Percentiles rank a stretch among this genome's conserved stretches.
These are phyloP conservation scores for Marisa cornuarietis DNA, from an alignment of 1,140 invertebrate genomes.

Conservation along the genomic window DNA sequence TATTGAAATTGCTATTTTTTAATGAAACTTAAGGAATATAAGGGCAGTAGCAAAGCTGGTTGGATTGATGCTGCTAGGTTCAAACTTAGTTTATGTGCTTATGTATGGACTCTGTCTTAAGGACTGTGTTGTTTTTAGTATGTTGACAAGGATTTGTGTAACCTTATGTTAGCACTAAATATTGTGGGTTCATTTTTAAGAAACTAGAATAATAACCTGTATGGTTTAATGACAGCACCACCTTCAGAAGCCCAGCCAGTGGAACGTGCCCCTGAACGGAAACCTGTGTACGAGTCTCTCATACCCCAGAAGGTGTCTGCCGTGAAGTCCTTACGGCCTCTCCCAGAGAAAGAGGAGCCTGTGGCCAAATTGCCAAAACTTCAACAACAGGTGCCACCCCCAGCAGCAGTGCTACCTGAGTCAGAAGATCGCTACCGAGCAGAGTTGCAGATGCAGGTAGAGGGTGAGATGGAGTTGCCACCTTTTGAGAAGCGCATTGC, in stretches of 20 bases:
- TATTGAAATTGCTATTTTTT: too few species aligned
- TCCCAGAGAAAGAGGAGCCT: conserved; percentile 39
- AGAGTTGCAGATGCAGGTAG: conserved; percentile 51
- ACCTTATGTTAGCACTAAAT: neutral
- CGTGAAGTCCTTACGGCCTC: conserved; percentile 27
- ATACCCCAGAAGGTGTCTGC: conserved; percentile 40
- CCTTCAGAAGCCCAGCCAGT: conserved; percentile 27
- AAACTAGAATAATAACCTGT: neutral
- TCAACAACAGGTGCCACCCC: conserved; percentile 42
- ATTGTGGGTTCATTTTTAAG: neutral
- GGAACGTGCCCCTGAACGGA: conserved; percentile 35
- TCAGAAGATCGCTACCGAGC: conserved; percentile 39
- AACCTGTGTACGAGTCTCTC: conserved; percentile 45
- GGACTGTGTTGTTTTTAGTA: neutral
- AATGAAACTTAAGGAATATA: too few species aligned
- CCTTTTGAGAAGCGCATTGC: conserved; percentile 51
- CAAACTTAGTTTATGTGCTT: neutral
- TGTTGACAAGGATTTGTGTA: neutral
- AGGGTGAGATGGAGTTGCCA: conserved; percentile 43
- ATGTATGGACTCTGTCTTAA: neutral
- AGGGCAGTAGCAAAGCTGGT: too few species aligned
- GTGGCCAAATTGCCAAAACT: conserved; percentile 51
- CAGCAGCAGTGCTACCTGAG: conserved; percentile 15
- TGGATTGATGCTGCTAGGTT: too few species aligned
- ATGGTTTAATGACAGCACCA: conserved; percentile 11